Conservation (phyloP, 2,888 invertebrate species). For the Doris montereyensis region DNA sequence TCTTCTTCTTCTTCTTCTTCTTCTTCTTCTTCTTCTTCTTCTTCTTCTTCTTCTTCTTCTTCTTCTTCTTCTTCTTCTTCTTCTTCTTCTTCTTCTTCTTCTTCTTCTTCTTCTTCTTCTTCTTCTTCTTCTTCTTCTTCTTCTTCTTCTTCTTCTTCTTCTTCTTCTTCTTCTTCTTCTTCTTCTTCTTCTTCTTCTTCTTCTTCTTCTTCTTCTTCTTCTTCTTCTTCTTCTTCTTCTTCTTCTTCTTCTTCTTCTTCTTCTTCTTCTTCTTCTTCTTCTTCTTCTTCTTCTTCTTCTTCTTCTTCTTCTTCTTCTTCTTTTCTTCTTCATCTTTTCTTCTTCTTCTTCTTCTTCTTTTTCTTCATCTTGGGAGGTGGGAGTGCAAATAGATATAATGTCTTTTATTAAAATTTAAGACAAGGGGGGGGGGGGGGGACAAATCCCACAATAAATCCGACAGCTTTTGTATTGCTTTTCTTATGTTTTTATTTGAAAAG, state of each 20-base stretch:
- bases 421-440: too few relatives aligned
- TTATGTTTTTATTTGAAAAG: too few relatives aligned
- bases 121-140: not conserved
- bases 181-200: constrained; percentile 1
- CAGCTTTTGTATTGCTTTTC: too few relatives aligned
- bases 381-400: too few relatives aligned
- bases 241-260: constrained; percentile 20
- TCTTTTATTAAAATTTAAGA: too few relatives aligned
- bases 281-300: constrained; percentile 16
- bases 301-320: not conserved
- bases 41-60: not conserved
- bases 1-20: not conserved
- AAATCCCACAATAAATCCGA: too few relatives aligned
- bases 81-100: not conserved
- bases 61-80: not conserved
- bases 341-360: not conserved
- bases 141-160: not conserved
- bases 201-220: constrained; percentile 11
- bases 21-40: not conserved
- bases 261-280: constrained; percentile 16
- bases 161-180: constrained; percentile 2
- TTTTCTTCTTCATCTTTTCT: not conserved
- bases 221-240: constrained; percentile 20
- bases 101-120: not conserved
- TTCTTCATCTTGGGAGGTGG: not conserved